Evolutionary conservation across 2,888 invertebrate species (phyloP), one percentile per base, ranked within the genome.

Genomic region (Eudemis profundana): DNA sequence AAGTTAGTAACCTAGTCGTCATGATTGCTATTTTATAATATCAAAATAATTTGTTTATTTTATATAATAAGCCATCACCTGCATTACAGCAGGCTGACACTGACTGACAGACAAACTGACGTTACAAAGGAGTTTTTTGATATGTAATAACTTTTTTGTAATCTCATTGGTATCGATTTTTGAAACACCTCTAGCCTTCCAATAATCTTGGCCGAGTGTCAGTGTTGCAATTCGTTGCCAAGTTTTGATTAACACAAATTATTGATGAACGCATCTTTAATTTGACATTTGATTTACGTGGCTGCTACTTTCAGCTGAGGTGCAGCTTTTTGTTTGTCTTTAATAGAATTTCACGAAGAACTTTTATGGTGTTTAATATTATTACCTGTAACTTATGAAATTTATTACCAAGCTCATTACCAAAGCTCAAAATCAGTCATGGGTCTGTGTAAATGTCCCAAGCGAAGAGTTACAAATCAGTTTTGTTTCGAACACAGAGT

Each of bases 401-500:
- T n/a, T 38, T 10, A 27, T 40, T 0, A 40, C 15, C 60, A 21
- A 40, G 14, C 19, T 60, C 8, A 14, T 44, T 17, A 36, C 5
- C 36, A 19, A 57, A 50, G 12, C 44, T 38, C 19, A 60, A 21
- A 12, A 40, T 53, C 46, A 79, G 84, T 50, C 46, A 99, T 99
- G 99, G 99, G 99, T 70, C 93, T 99, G 70, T 99, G 99, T 92
- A 99, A 99, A 89, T 99, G 99, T 92, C 98, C 99, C 17, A 98
- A 99, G 89, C 94, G 97, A 76, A 96, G 96, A 90, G 98, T 99
- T 70, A 99, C 99, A 65, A 99, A 98, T 93, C 97, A 99, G 84
- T 99, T 99, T 93, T 99, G 99, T 93, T 99, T 98, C 89, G 99
- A 99, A 87, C 99, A 99, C 88, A 93, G 98, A 78, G 99, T 99